Evolutionary conservation across 2,797 vertebrate genomes (phyloP).

Genomic region (Rhabdomys pumilio): DNA sequence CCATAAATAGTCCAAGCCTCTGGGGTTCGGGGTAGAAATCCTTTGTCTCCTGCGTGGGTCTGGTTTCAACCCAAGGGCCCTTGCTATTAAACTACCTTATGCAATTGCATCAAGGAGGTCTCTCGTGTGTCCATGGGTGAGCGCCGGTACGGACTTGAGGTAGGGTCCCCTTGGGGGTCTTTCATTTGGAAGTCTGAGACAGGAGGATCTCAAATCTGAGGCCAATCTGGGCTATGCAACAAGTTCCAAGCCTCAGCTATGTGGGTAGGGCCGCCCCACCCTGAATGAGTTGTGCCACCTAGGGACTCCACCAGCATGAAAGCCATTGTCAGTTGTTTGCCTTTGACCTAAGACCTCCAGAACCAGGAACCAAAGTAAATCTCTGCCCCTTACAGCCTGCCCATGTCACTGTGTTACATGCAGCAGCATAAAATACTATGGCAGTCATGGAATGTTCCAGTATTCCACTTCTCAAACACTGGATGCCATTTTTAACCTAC

Average conservation of each 20-base stretch:
- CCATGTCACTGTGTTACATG: not conserved
- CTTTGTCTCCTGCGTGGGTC: too few relatives aligned
- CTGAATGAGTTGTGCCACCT: not conserved
- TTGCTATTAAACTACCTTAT: too few relatives aligned
- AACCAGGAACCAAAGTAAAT: not conserved
- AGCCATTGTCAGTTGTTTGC: not conserved
- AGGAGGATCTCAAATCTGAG: not conserved
- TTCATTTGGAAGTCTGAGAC: not conserved
- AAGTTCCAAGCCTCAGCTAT: not conserved
- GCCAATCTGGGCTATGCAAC: not conserved
- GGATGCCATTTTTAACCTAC: not conserved
- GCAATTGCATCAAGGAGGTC: too few relatives aligned
- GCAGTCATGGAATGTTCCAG: not conserved
- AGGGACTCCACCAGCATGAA: not conserved
- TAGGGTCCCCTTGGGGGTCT: too few relatives aligned
- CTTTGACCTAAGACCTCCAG: not conserved
- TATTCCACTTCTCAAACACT: not conserved
- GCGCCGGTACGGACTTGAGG: too few relatives aligned
- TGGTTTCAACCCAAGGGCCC: too few relatives aligned
- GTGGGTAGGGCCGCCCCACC: not conserved
- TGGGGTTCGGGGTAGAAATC: too few relatives aligned
- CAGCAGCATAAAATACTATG: too few relatives aligned
- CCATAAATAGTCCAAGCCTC: too few relatives aligned
- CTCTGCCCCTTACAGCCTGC: not conserved
- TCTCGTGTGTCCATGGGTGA: too few relatives aligned